Base-by-base conservation (phyloP, 2,888 invertebrate genomes). In the Drosophila diplacantha region DNA sequence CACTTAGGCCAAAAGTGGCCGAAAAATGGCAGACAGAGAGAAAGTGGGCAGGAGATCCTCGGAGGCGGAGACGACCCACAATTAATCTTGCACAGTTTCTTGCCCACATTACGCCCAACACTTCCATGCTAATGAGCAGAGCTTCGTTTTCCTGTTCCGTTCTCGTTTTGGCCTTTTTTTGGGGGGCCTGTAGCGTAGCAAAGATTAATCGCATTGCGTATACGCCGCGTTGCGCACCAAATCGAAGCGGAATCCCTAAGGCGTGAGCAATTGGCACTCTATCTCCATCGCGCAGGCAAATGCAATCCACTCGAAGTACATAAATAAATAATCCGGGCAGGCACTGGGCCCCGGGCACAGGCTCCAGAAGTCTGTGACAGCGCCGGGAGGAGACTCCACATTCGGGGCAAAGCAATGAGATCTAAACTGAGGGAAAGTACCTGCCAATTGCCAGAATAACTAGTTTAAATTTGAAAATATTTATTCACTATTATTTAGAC, bases 121-220 rank as follows among this genome's bases (percentile, higher is more conserved):
- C 47, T 31, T 56, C 41, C 56, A 54, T 54, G 60, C 54, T 65
- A 57, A 66, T 59, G 58, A 68, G 68, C 49, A 37, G 8, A 55
- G 43, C 44, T 31, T 20, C 44, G 44, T 31, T 31, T 46, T 46
- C 44, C 20, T 20, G 31, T 46, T 32, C 24, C 32, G 52, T 9
- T 53, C 20, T 29, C 5, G 14, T 29, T 29, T 16, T 18, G 26
- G 3, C 3, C 9, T 55, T 59, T 67, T 55, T 9, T 29, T 29
- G 3, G 26, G 34, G 34, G 35, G 18, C 18, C 12, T 9, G 18
- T 20, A 5, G 18, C 14, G 29, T 50, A 9, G 26, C 35, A 3
- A 59, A 78, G 76, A 81, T 76, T 73, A 78, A 81, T 78, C 66
- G 58, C 56, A 52, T 67, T 76, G 66, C 69, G 73, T 54, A 69